Evolutionary conservation across 2,797 vertebrate species (phyloP).

Genomic region (Clarias platycephalus): DNA sequence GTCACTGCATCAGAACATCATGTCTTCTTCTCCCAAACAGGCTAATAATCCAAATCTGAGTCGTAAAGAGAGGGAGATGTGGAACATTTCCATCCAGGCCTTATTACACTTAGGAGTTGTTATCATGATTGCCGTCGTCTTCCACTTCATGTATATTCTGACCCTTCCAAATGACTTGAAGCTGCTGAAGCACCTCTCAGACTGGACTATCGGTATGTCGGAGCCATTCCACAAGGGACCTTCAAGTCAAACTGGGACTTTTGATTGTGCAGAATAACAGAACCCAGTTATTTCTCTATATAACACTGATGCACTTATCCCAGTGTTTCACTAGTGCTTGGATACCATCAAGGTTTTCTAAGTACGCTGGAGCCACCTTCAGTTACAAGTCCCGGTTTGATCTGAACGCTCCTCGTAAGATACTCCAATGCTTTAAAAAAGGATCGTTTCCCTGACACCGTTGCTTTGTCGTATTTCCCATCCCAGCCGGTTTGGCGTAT

Average conservation of each 20-base stretch:
- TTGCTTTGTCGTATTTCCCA: conserved; percentile 10
- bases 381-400: no score
- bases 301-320: no score
- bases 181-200: conserved; percentile 82
- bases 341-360: no score
- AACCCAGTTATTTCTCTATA: no score
- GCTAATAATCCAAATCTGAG: conserved; percentile 75
- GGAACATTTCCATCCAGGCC: conserved; percentile 80
- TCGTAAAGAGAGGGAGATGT: conserved; percentile 86
- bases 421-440: background rate
- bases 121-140: conserved; percentile 81
- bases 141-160: conserved; percentile 96
- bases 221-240: background rate
- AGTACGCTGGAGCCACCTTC: no score
- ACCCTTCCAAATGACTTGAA: conserved; percentile 88
- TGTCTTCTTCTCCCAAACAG: conserved; percentile 66
- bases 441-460: background rate
- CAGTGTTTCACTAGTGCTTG: no score
- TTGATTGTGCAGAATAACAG: no score
- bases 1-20: background rate
- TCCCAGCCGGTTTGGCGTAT: conserved; percentile 88
- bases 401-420: no score
- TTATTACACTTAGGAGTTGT: conserved; percentile 75
- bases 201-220: conserved; percentile 85
- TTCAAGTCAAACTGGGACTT: no score